Base-by-base conservation (phyloP, 2,113 vertebrate species). In the Meleagris gallopavo region DNA sequence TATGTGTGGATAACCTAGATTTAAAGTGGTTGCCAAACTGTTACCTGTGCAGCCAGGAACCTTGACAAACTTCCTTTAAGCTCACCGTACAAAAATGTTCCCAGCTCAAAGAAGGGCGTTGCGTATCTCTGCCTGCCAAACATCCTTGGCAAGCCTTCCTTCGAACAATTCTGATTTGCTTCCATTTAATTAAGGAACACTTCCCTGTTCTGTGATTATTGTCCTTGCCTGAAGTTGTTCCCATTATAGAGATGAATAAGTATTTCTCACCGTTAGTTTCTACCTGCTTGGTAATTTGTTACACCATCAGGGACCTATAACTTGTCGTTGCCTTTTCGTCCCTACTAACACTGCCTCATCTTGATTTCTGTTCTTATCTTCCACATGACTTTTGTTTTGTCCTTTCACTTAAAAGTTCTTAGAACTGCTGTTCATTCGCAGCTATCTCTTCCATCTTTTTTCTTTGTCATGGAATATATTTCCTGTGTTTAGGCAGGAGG, bases 141-240 rank as follows among this genome's bases (percentile, higher is more conserved):
- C 2, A 0, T 64, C 88, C 89, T 95, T 96, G 94, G 95, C 90
- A 96, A 90, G 81, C 65, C 77, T 38, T 83, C 69, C 77, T 86
- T 83, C 75, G 41, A 84, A 88, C 81, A 75, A 36, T 75, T 78
- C 76, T 72, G 80, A 78, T 78, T 86, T 86, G 61, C 88, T 90
- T 86, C 70, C 88, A 94, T 96, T 95, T 94, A 94, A 96, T 94
- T 88, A 94, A 93, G 88, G 91, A 83, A 85, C 57, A 34, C 83
- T 90, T 88, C 8, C 80, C 73, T 96, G 60, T 43, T 93, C 81
- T 90, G 90, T 93, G 86, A 71, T 92, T 95, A 82, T 92, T 93
- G 90, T 90, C 83, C 80, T 95, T 92, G 90, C 92, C 86, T 90
- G 65, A 90, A 96, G 86, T 96, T 83, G 89, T 91, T 96, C 82